Evolutionary conservation across 2,113 vertebrate genomes (phyloP), one percentile per base, ranked within the genome.

Genomic region (Cygnus atratus): DNA sequence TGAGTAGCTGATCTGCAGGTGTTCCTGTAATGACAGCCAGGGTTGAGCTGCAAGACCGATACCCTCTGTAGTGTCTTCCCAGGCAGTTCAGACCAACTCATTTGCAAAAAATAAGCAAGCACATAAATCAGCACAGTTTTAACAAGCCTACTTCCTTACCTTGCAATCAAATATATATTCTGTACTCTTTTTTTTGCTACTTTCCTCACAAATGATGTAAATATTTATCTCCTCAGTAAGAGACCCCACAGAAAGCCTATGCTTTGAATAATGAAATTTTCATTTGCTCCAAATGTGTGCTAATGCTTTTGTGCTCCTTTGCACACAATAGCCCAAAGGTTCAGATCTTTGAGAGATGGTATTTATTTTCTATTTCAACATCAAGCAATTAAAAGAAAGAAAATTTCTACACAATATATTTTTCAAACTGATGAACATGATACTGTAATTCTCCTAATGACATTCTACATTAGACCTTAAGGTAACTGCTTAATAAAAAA

Each of bases 31-130:
- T 2, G 1, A 35, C 21, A 7, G 46, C 68, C 55, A 15, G 70
- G 20, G 41, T 63, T 13, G 25, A 68, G 39, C 75, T 62, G 39
- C n/a, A 18, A 11, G 10, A 24, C 39, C 3, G 2, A 10, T 12
- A 25, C 13, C 28, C 48, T 63, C 25, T 5, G 0, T 8, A 18
- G n/a, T 0, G 1, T 13, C 55, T 59, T 48, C 68, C 21, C 21
- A 50, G 31, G 26, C 31, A 17, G 9, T 29, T 5, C 55, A 9
- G 20, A 13, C 25, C 31, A 63, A 57, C 22, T 28, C 13, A 28
- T 43, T 21, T 20, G 48, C 35, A 29, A 75, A 82, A 31, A 57
- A 33, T 7, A 43, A 55, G 70, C 19, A 39, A 50, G 54, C 20
- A 37, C 41, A 50, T 43, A 35, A 50, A 70, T 28, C 77, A 63